Conservation (phyloP, 2,888 invertebrate genomes). For the Nysson spinosus region DNA sequence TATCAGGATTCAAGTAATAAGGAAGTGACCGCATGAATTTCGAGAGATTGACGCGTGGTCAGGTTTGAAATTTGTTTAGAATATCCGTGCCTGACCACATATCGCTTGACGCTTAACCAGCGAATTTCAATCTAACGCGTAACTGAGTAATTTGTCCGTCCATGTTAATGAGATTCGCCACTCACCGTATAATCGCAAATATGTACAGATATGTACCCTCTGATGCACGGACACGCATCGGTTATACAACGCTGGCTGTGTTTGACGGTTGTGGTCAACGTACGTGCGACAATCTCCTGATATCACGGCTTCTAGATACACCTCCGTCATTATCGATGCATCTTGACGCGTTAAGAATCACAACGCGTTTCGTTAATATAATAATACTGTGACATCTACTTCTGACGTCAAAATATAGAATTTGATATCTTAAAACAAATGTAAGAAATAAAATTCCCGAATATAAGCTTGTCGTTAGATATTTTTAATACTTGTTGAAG, state of each 20-base stretch:
- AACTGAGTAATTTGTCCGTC: constrained; percentile 38
- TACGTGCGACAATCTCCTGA: constrained; percentile 16
- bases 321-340: constrained; percentile 5
- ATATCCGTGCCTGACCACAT: constrained; percentile 16
- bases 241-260: constrained; percentile 24
- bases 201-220: constrained; percentile 23
- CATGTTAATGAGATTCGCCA: constrained; percentile 46
- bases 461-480: no score
- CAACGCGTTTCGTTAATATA: no score
- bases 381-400: no score
- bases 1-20: no score
- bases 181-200: constrained; percentile 28
- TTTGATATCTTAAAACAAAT: no score
- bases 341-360: constrained; percentile 6
- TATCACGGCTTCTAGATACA: constrained; percentile 13
- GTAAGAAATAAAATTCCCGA: no score
- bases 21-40: constrained; percentile 9
- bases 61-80: constrained; percentile 32
- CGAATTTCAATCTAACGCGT: constrained; percentile 48
- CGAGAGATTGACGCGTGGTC: constrained; percentile 3
- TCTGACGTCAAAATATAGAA: no score
- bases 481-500: no score
- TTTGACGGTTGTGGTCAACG: constrained; percentile 33
- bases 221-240: not conserved
- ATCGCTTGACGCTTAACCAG: constrained; percentile 33